Conservation (phyloP, 2,888 invertebrate species). For the Desoria tigrina region DNA sequence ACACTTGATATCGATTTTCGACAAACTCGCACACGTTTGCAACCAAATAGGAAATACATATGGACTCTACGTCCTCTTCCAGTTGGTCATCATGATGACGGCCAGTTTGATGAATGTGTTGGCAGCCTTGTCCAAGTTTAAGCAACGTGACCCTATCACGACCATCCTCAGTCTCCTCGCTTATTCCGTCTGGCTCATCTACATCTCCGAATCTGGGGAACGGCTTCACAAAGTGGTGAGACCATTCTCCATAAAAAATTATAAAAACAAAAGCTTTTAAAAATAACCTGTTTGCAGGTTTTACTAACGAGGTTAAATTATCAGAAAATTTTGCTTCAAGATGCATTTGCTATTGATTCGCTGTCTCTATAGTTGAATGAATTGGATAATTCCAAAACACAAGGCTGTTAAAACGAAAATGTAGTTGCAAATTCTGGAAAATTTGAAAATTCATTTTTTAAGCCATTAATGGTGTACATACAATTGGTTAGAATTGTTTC, state of each 20-base stretch:
- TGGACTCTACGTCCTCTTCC: neutral
- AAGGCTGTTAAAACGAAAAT: too few relatives aligned
- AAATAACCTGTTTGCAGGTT: neutral
- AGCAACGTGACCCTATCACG: constrained; percentile 1
- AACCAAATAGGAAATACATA: neutral
- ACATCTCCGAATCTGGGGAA: neutral
- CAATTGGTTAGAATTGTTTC: too few relatives aligned
- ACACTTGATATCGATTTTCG: too few relatives aligned
- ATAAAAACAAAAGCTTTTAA: neutral
- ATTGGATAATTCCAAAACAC: neutral
- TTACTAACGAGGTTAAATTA: too few relatives aligned
- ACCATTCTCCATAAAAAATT: neutral
- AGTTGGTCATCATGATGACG: constrained; percentile 3
- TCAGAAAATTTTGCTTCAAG: too few relatives aligned
- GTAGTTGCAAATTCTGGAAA: too few relatives aligned
- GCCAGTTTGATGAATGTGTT: neutral
- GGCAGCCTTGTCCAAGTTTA: neutral
- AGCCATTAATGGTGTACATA: too few relatives aligned
- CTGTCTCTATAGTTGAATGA: neutral
- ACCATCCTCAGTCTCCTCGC: neutral
- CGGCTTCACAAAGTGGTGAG: neutral
- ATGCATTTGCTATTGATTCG: too few relatives aligned
- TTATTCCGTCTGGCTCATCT: neutral
- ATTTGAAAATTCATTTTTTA: too few relatives aligned
- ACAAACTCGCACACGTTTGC: neutral